A percentile compares a stretch with the other conserved stretches of the same genome.
phyloP scores from a whole-genome alignment of 2,797 vertebrate genomes.

The Columba guinea region DNA sequence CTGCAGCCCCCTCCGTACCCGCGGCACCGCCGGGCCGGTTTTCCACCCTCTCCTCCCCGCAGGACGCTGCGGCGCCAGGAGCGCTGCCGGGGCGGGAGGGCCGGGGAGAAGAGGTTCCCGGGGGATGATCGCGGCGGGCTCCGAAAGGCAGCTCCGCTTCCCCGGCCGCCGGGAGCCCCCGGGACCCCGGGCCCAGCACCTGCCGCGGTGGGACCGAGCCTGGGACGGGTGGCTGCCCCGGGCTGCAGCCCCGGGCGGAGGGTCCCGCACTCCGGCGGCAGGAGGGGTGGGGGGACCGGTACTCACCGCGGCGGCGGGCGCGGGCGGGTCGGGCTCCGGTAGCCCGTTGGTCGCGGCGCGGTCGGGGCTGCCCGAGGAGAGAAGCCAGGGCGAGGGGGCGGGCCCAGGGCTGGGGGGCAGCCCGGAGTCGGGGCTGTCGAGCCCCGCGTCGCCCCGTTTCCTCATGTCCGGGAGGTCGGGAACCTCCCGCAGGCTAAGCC shows the following conservation, averaged over 20 bases:
- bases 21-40: background rate
- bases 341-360: constrained; percentile 66
- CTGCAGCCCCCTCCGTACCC: background rate
- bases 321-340: constrained; percentile 74
- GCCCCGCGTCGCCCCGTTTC: constrained; percentile 86
- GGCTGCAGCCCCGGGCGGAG: background rate
- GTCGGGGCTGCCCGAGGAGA: constrained; percentile 61
- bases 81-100: background rate
- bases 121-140: background rate
- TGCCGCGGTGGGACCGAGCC: background rate
- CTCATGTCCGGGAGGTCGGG: constrained; percentile 87
- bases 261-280: background rate
- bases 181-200: background rate
- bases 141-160: background rate
- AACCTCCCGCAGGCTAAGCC: constrained; percentile 88
- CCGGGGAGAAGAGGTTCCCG: background rate
- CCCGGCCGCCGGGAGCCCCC: background rate
- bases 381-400: constrained; percentile 79
- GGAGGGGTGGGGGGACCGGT: background rate
- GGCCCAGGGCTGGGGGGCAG: constrained; percentile 91
- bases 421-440: constrained; percentile 95
- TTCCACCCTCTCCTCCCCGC: background rate
- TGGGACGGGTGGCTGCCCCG: background rate
- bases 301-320: constrained; percentile 54
- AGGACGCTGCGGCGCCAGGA: background rate